Evolutionary conservation across 1,140 invertebrate species (phyloP).

Genomic region (Orius insidiosus): DNA sequence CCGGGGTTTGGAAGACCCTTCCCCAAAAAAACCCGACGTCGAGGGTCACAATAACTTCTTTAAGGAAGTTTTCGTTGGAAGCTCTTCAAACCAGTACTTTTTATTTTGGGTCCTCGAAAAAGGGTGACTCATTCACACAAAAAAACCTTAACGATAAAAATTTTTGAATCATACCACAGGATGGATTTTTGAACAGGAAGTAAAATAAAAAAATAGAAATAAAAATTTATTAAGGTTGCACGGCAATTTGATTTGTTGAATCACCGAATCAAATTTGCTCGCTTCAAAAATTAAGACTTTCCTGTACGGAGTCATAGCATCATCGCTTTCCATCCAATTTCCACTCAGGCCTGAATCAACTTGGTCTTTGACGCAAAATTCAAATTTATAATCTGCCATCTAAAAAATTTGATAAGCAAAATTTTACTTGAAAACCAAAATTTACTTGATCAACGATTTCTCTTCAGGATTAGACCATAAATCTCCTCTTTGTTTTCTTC

Average conservation of each 20-base stretch:
- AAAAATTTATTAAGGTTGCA: not conserved
- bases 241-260: conserved; percentile 15
- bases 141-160: no score
- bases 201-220: no score
- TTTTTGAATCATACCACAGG: no score
- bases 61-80: no score
- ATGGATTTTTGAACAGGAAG: no score
- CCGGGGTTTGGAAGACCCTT: no score
- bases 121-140: no score
- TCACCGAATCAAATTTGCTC: conserved; percentile 32
- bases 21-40: no score
- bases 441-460: conserved; percentile 44
- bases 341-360: conserved; percentile 46
- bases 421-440: not conserved
- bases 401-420: conserved; percentile 4
- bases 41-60: no score
- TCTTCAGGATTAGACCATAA: conserved; percentile 61
- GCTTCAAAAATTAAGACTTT: conserved; percentile 47
- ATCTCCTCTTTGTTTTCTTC: conserved; percentile 24
- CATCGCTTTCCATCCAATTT: conserved; percentile 49
- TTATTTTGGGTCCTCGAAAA: no score
- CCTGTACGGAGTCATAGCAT: conserved; percentile 45
- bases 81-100: no score
- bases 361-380: conserved; percentile 50
- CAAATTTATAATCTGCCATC: conserved; percentile 32